Evolutionary conservation across 2,888 invertebrate species (phyloP).

Genomic region (Athetis lepigone): DNA sequence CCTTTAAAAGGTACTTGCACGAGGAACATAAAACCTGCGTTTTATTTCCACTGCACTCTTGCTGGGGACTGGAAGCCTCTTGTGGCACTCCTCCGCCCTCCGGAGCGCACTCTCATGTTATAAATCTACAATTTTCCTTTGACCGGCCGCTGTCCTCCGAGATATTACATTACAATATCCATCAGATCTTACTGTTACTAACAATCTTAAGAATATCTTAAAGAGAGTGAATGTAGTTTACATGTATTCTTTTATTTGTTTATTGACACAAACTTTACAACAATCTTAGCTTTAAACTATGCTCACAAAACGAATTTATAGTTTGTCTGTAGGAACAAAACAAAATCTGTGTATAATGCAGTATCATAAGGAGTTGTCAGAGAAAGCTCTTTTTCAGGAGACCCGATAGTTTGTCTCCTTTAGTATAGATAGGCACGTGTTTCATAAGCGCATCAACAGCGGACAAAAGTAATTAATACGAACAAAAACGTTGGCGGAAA

Average conservation of each 20-base stretch:
- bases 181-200: slow-evolving; percentile 3
- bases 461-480: slow-evolving; percentile 11
- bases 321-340: too few species aligned
- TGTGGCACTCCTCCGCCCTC: background rate
- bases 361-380: background rate
- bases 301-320: too few species aligned
- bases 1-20: background rate
- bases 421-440: background rate
- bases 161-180: slow-evolving; percentile 20
- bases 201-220: slow-evolving; percentile 1
- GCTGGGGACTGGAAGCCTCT: background rate
- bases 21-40: slow-evolving; percentile 4
- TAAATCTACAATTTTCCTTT: background rate
- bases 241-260: too few species aligned
- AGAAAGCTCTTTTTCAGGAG: background rate
- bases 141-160: background rate
- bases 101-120: background rate
- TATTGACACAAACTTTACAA: too few species aligned
- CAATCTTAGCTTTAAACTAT: too few species aligned
- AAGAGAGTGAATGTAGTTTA: background rate
- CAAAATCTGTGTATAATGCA: too few species aligned
- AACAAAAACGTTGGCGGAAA: slow-evolving; percentile 7
- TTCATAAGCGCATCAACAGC: background rate
- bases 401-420: too few species aligned
- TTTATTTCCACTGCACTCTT: slow-evolving; percentile 10